Evolutionary conservation across 2,113 vertebrate genomes (phyloP).

Genomic region (Aramus guarauna): DNA sequence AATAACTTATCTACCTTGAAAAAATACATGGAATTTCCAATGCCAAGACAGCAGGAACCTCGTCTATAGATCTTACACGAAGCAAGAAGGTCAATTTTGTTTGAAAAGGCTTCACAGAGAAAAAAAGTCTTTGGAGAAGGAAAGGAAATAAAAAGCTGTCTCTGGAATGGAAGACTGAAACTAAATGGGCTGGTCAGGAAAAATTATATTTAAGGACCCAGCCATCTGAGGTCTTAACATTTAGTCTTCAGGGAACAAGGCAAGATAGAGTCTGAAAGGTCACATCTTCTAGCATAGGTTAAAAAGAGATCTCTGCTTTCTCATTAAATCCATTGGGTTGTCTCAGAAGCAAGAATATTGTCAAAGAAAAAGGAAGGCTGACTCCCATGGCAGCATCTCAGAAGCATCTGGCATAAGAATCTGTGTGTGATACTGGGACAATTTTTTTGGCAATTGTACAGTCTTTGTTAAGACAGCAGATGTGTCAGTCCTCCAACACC

Average conservation of each 20-base stretch:
- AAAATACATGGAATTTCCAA: not conserved
- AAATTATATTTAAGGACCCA: not conserved
- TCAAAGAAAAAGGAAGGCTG: not conserved
- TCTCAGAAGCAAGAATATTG: not conserved
- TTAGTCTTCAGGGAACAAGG: not conserved
- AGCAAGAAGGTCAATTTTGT: not conserved
- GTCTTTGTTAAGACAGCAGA: not conserved
- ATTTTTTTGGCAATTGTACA: not conserved
- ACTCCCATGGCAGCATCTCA: not conserved
- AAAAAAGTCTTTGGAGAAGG: not conserved
- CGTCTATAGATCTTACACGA: not conserved
- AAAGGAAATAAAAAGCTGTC: not conserved
- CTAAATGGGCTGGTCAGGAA: not conserved
- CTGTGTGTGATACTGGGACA: not conserved
- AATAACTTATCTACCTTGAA: not conserved
- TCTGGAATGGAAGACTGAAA: not conserved
- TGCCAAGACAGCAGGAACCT: not conserved
- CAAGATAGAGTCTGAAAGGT: not conserved
- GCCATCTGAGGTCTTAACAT: not conserved
- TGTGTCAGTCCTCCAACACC: too few species aligned
- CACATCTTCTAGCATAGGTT: not conserved
- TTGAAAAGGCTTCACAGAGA: not conserved
- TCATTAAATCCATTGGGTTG: not conserved
- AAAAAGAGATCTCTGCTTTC: not conserved
- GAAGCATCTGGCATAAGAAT: not conserved